Base-by-base conservation (phyloP, 2,888 invertebrate genomes). In the Lumbricus terrestris region DNA sequence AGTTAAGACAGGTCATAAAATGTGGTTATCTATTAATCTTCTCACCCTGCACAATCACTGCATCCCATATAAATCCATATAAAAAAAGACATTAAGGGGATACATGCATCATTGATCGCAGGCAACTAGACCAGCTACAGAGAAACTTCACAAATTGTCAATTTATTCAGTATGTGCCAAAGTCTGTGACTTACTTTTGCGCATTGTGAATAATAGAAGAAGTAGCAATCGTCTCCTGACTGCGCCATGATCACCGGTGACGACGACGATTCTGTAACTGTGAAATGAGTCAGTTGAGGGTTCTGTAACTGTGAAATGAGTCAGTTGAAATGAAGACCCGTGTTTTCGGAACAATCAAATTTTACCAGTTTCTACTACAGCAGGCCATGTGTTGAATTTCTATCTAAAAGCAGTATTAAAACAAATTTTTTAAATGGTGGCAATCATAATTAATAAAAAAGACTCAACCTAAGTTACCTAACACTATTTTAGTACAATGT, bases 181-280 rank as follows among this genome's bases (percentile, higher is more conserved):
- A n/a, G n/a, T 11, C 38, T 29, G 88, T 34, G n/a, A 91, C 95
- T 95, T 95, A 97, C 97, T 96, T 97, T 97, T 92, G 96, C 96
- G 95, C 97, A 97, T 92, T 97, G 97, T 90, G 97, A 97, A 95
- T 97, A 97, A 95, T 97, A 97, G 95, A 97, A 97, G 96, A 97
- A 97, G 95, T 97, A 97, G 95, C 97, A 97, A 95, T 97, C 97
- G 95, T 97, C 97, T 88, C 85, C 85, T 23, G 85, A 35, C 35
- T 85, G 85, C 23, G 85, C 85, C 85, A 85, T 85, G 85, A 35
- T 23, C 85, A 34, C 85, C 18, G 35, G 18, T 37, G 34, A 33
- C 20, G 29, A 85, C 35, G 20, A 85, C 35, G 20, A 20, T 33
- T 85, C 37, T 34, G 35, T 35, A 3, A 35, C 85, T 85, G 37